Conservation (phyloP, 2,113 vertebrate genomes). For the Megaptera novaeangliae region DNA sequence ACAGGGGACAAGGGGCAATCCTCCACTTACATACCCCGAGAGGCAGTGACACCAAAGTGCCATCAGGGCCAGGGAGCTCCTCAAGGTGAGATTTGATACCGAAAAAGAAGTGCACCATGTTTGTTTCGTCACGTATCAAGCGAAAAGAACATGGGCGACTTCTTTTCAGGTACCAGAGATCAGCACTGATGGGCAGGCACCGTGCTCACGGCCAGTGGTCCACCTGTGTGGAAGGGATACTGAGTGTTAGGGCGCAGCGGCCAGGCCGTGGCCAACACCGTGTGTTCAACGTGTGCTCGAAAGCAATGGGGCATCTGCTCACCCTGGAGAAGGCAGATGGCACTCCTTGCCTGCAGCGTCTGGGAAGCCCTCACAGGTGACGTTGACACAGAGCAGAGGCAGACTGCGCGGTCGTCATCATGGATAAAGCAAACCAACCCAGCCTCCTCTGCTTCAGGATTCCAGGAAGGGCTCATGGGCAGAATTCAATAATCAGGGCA, state of each 20-base stretch:
- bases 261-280: fast-evolving
- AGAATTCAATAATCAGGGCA: no score
- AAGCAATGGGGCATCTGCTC: fast-evolving
- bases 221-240: not conserved
- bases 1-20: fast-evolving
- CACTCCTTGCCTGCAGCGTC: fast-evolving
- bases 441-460: not conserved
- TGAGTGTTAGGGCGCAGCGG: fast-evolving
- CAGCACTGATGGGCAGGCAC: fast-evolving
- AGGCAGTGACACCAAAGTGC: not conserved
- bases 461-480: not conserved
- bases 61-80: not conserved
- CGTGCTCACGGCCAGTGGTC: not conserved
- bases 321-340: fast-evolving
- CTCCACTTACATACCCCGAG: not conserved
- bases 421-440: fast-evolving
- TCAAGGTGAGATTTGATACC: conserved; percentile 34
- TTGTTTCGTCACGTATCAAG: conserved; percentile 73
- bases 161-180: conserved; percentile 58
- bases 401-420: fast-evolving
- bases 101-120: conserved; percentile 78
- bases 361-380: fast-evolving
- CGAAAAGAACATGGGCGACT: conserved; percentile 75
- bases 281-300: fast-evolving
- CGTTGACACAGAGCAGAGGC: fast-evolving